phyloP scores from a whole-genome alignment of 2,888 invertebrate genomes.

The Leuctra nigra region DNA sequence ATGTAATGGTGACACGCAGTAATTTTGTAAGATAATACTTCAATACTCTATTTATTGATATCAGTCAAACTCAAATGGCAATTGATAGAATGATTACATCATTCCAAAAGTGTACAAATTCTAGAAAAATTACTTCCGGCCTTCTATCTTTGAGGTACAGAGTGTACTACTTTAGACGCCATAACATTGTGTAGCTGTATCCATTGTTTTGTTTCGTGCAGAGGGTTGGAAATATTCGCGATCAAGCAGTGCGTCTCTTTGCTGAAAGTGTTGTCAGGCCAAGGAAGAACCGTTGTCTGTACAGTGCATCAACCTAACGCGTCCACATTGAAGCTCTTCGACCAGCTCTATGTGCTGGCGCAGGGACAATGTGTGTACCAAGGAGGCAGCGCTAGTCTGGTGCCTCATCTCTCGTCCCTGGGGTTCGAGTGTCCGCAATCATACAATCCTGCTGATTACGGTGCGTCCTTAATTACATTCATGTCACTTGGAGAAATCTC shows the following conservation, averaged over 20 bases:
- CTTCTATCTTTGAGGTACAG: no score
- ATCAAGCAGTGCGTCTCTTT: slow-evolving; percentile 65
- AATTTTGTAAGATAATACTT: no score
- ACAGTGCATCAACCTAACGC: slow-evolving; percentile 78
- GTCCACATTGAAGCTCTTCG: slow-evolving; percentile 66
- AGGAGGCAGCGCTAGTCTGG: slow-evolving; percentile 59
- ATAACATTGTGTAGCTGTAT: no score
- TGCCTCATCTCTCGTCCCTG: slow-evolving; percentile 58
- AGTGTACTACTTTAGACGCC: no score
- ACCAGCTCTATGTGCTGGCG: slow-evolving; percentile 60
- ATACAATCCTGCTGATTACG: slow-evolving; percentile 74
- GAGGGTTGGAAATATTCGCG: slow-evolving; percentile 67
- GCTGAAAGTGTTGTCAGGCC: slow-evolving; percentile 58
- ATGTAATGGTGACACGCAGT: no score
- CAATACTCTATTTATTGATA: no score
- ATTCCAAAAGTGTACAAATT: no score
- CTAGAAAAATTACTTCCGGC: no score
- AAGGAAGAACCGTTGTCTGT: slow-evolving; percentile 69
- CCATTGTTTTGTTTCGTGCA: slow-evolving; percentile 35
- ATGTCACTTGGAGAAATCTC: not conserved
- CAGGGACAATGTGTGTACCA: slow-evolving; percentile 59
- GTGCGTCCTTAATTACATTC: no score
- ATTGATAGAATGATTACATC: no score
- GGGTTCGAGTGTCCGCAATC: slow-evolving; percentile 65
- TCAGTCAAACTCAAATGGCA: no score